Base-by-base conservation (phyloP, 2,888 invertebrate species). In the Tinea trinotella region DNA sequence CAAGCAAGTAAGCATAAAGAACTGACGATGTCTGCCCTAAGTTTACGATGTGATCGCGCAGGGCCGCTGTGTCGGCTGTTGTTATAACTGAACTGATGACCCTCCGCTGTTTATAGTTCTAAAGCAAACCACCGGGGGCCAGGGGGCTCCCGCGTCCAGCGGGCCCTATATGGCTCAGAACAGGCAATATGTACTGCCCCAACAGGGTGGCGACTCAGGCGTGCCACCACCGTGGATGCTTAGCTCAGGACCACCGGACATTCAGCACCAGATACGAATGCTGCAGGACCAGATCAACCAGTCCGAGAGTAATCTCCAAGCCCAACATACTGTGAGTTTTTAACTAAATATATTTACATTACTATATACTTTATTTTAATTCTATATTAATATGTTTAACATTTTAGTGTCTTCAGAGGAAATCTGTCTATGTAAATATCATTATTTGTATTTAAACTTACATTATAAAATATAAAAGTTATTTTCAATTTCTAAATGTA, bases 261-360 rank as follows among this genome's bases (percentile, higher is more conserved):
- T 87, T 81, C 67, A 73, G 93, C 67, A 87, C 61, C 96, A 97
- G 78, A 94, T 96, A 76, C 91, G 90, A 68, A 89, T 91, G 60
- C 85, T 97, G 60, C 92, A 94, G 71, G 96, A 97, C 70, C 97
- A 99, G 87, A 95, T 99, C 59, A 91, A 92, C 63, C 97, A 98
- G 76, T 98, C 98, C 67, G 99, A 99, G 77, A 93, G 92, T 69
- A 99, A 99, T 88, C 88, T 99, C 60, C 92, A 93, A 64, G 98
- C 98, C 54, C 99, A 99, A 73, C 96, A 98, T 76, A 91, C 96
- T 70, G 96, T 95, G 66, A 83, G 89, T 66, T 68, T 71, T 34
- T 2, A 2, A 24, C 24, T 24, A 24, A n/a, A 7, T 24, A 24
- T 9, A 7, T 40, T 6, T 40, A 15, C 40, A 13, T 2, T 6